Evolutionary conservation across 2,797 vertebrate species (phyloP), one percentile per base, ranked within the genome.

Genomic region (Enteromius trimaculatus): DNA sequence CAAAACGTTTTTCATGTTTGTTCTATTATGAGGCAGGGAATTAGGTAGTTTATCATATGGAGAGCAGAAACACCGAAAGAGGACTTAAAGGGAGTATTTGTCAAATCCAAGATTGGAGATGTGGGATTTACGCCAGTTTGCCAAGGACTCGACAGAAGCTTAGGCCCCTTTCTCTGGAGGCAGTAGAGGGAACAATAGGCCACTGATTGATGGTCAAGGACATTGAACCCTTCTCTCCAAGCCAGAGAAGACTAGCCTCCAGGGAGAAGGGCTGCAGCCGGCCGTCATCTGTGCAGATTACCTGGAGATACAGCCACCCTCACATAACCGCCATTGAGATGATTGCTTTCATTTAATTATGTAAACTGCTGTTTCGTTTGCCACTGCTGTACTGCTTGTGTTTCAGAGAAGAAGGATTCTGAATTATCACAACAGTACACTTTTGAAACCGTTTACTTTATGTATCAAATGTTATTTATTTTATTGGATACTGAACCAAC

Each of bases 201-300:
- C 91, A 91, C 90, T 92, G 93, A 94, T 92, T 94, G 94, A 95
- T 94, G 93, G 93, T 94, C 92, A 94, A 95, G 93, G 94, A 95
- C 93, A 90, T 89, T 88, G 86, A 93, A 92, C 90, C 86, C 86
- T 90, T 89, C 88, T 71, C 85, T 86, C 69, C 84, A 79, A 88
- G 89, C 89, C 88, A 68, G 70, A 88, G 75, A 86, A 92, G 89
- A 88, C 87, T 82, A 44, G 77, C 83, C 86, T 89, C 85, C 16
- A 69, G 84, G 86, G 88, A 81, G 77, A 79, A 76, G 82, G 77
- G 76, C 71, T 80, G 66, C 87, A 83, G 81, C 81, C 75, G 75
- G 75, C 51, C 79, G 70, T 84, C 82, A 58, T 83, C 80, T 78
- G 80, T 72, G 53, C 80, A 71, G 77, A 88, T 87, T 88, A 82